A percentile compares a stretch with the other conserved stretches of the same genome.
Evolutionary conservation across 2,888 invertebrate genomes (phyloP).

Genomic region (Deilephila porcellus): DNA sequence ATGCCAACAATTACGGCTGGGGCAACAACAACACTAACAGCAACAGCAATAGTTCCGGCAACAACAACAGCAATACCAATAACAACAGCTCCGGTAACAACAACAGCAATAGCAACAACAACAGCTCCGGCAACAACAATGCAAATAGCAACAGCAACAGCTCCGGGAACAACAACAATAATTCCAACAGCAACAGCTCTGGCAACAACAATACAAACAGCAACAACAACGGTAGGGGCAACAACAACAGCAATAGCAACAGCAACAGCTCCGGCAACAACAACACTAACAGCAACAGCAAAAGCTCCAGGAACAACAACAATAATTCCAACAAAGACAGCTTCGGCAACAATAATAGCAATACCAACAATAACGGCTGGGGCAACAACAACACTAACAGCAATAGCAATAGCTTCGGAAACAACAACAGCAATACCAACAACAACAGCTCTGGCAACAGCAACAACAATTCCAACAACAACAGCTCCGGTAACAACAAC

Average conservation of each 20-base stretch:
- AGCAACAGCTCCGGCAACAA: constrained; percentile 47
- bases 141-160: too few relatives aligned
- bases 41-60: too few relatives aligned
- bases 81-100: too few relatives aligned
- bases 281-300: constrained; percentile 52
- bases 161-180: too few relatives aligned
- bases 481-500: constrained; percentile 34
- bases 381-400: constrained; percentile 51
- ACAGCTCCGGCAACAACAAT: too few relatives aligned
- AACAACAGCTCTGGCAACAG: constrained; percentile 50
- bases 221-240: too few relatives aligned
- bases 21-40: too few relatives aligned
- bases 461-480: constrained; percentile 54
- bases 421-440: constrained; percentile 47
- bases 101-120: too few relatives aligned
- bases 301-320: constrained; percentile 50
- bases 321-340: constrained; percentile 49
- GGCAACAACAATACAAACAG: too few relatives aligned
- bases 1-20: too few relatives aligned
- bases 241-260: constrained; percentile 34
- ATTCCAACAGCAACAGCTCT: too few relatives aligned
- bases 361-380: constrained; percentile 50
- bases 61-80: too few relatives aligned
- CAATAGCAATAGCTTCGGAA: constrained; percentile 51
- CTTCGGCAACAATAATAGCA: constrained; percentile 45